A percentile compares a stretch with the other conserved stretches of the same genome.
Conservation (phyloP, 2,113 vertebrate species). For the Pterocles gutturalis region DNA sequence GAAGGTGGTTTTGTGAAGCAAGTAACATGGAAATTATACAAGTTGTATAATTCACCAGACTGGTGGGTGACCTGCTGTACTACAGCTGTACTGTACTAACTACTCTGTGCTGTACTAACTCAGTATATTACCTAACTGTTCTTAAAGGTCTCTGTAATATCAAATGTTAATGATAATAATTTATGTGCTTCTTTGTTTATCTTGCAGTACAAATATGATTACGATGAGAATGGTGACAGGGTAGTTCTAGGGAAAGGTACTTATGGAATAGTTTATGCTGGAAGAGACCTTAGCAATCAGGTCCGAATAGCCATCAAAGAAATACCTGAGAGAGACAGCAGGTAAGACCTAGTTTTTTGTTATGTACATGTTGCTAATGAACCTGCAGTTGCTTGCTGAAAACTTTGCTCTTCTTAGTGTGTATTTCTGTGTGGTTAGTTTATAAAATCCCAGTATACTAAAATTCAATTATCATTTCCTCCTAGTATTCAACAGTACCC, state of each 20-base stretch:
- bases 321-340: conserved; percentile 82
- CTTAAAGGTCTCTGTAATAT: neutral
- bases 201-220: conserved; percentile 84
- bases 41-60: neutral
- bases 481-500: neutral
- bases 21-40: neutral
- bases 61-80: neutral
- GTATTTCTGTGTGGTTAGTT: neutral
- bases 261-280: conserved; percentile 83
- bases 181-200: conserved; percentile 11
- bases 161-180: neutral
- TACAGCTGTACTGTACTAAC: neutral
- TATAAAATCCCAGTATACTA: neutral
- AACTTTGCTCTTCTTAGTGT: neutral
- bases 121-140: neutral
- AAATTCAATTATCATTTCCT: neutral
- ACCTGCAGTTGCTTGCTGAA: neutral
- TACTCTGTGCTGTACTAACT: neutral
- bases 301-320: conserved; percentile 88
- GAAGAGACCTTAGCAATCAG: conserved; percentile 84
- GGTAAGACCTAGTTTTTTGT: conserved; percentile 64
- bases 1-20: neutral
- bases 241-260: conserved; percentile 83
- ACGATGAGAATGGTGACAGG: conserved; percentile 78
- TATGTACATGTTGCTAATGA: neutral